phyloP scores from a whole-genome alignment of 2,888 invertebrate species.

The Beris chalybata region DNA sequence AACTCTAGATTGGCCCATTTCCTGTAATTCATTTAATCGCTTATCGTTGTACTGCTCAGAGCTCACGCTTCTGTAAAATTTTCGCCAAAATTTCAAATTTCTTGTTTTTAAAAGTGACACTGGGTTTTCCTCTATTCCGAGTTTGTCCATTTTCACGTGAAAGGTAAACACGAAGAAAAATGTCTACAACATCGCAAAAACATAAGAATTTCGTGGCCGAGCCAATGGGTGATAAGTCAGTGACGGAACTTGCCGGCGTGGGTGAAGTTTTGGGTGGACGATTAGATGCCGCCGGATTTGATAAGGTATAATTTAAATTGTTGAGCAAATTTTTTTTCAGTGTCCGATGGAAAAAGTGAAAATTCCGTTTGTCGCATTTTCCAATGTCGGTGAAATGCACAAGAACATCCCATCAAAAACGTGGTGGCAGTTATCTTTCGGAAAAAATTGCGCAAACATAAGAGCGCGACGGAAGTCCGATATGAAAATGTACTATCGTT shows the following conservation, averaged over 20 bases:
- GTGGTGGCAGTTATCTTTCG: neutral
- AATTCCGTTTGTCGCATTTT: neutral
- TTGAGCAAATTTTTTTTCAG: neutral
- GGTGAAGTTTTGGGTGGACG: slow-evolving; percentile 92
- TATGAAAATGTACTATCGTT: no score
- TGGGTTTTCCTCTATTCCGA: no score
- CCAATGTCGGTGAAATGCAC: neutral
- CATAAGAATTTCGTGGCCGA: slow-evolving; percentile 87
- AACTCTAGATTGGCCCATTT: no score
- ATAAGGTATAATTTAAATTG: slow-evolving; percentile 71
- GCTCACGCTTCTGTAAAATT: no score
- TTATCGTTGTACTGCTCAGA: no score
- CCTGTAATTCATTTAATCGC: no score
- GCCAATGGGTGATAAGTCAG: slow-evolving; percentile 63
- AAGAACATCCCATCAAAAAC: neutral
- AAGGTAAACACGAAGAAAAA: slow-evolving; percentile 47
- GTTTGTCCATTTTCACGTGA: no score
- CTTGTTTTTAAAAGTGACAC: no score
- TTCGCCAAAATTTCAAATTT: no score
- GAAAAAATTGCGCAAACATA: no score
- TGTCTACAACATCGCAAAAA: slow-evolving; percentile 87
- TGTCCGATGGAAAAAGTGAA: neutral
- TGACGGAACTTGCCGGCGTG: slow-evolving; percentile 86
- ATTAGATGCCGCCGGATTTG: slow-evolving; percentile 85
- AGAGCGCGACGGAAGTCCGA: no score